Base-by-base conservation (phyloP, 2,113 vertebrate species). In the Hepsetus odoe region DNA sequence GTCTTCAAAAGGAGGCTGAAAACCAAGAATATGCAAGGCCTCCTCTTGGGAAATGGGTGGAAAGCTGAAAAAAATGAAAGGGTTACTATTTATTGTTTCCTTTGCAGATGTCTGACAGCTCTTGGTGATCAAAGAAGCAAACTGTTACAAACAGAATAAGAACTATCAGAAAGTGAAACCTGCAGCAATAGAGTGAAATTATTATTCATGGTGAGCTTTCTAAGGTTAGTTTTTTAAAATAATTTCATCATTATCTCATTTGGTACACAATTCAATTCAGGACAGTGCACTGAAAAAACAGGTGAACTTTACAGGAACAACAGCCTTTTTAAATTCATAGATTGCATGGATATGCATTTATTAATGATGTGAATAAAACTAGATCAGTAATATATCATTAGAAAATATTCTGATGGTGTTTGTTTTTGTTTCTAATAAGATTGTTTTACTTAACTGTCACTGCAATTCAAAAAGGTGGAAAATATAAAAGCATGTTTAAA, bases 1-100 rank as follows among this genome's bases (percentile, higher is more conserved):
- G 66, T 99, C 97, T 86, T 99, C 98, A 91, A 98, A 99, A 0
- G 98, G 98, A 0, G 97, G 96, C 80, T 96, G 97, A 86, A 98
- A 99, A 26, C 98, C 98, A 82, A 99, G 86, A 87, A 99, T 97
- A 83, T 96, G 94, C 86, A 99, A 92, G 68, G 96, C 97, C 83
- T 99, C 97, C 87, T 99, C 98, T 90, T 99, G 98, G 69, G 96
- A 98, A 88, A 99, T 94, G 65, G 98, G 95, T 44, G 96, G 94
- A 30, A 99, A 94, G 82, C 97, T 99, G 30, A 1, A 72, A 64
- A 72, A 77, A 83, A 3, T 65, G 4, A 62, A 1, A 68, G 0
- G n/a, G 40, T 59, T 5, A 77, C 40, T 66, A 30, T 67, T 66
- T 64, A 0, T 35, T 4, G 24, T 75, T 33, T 26, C 14, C 72